Base-by-base conservation (phyloP, 2,113 vertebrate genomes). In the Lota lota region DNA sequence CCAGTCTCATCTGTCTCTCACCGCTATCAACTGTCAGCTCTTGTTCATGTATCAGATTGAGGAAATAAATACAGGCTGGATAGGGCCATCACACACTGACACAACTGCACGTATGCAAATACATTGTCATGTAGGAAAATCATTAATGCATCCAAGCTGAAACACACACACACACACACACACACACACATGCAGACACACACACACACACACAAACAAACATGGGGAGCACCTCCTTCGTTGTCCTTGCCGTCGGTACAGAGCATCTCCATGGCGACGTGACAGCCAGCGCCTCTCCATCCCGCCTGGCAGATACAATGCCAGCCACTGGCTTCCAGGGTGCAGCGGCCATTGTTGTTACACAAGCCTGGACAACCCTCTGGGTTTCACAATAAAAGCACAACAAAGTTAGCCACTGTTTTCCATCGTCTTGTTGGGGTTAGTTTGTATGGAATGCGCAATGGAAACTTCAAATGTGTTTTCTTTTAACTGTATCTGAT, bases 291-390 rank as follows among this genome's bases (percentile, higher is more conserved):
- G 74, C 97, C 97, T 78, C 97, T 92, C 97, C 97, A 99, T 21
- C 97, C 97, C 0, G 96, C 93, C 83, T 99, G 97, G 89, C 97
- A 99, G 76, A 99, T 95, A 57, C 97, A 99, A 73, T 97, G 97
- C 97, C 97, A 99, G 73, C 96, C 96, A 0, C 96, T 99, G 65
- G 96, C 94, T 89, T 99, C 97, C 90, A 99, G 89, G 0, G 97
- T 97, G 74, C 97, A 99, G 65, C 97, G 93, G 56, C 97, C 97
- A 0, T 99, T 99, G 92, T 95, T 99, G 90, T 99, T 99, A 88
- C 97, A 99, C 71, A 99, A 92, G n/a, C 97, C 97, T 0, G 97
- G 97, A 72, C 97, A 99, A 57, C 97, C 97, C 90, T 99, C 97
- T 99, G 93, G 59, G 74, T 56, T 84, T 59, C 84, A 63, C 67